Conservation (phyloP, 2,888 invertebrate species). For the Tachystola acroxantha region DNA sequence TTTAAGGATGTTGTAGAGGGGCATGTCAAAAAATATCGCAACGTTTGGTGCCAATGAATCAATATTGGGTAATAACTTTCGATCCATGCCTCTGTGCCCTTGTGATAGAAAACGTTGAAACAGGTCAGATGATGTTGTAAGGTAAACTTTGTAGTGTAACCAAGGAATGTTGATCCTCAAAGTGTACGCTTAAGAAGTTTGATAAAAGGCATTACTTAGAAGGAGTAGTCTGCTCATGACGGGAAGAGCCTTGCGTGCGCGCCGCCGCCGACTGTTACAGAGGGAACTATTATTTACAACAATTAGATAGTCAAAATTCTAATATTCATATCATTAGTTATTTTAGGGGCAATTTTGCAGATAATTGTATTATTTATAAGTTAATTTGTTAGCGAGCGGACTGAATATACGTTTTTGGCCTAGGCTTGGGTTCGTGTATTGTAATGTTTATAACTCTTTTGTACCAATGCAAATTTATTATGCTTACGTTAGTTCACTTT, state of each 20-base stretch:
- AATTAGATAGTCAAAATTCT: conserved; percentile 73
- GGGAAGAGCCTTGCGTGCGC: conserved; percentile 34
- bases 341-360: conserved; percentile 65
- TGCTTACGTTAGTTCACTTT: conserved; percentile 31
- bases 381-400: conserved; percentile 46
- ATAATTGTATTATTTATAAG: conserved; percentile 44
- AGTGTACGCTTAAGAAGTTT: conserved; percentile 47
- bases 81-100: too few species aligned
- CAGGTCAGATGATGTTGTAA: conserved; percentile 40
- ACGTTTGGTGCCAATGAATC: too few species aligned
- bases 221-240: conserved; percentile 31
- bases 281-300: conserved; percentile 50
- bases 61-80: too few species aligned
- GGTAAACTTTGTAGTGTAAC: conserved; percentile 45
- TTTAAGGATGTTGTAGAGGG: too few species aligned
- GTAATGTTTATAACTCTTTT: conserved; percentile 32
- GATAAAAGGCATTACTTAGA: conserved; percentile 39
- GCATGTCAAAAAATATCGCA: too few species aligned
- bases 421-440: conserved; percentile 50
- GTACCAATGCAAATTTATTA: conserved; percentile 24
- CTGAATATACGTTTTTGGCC: conserved; percentile 57
- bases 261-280: conserved; percentile 33
- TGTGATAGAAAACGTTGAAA: conserved; percentile 34
- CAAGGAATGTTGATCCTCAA: conserved; percentile 37
- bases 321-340: conserved; percentile 77